Evolutionary conservation across 2,797 vertebrate species (phyloP), one percentile per base, ranked within the genome.

Genomic region (Lutjanus campechanus): DNA sequence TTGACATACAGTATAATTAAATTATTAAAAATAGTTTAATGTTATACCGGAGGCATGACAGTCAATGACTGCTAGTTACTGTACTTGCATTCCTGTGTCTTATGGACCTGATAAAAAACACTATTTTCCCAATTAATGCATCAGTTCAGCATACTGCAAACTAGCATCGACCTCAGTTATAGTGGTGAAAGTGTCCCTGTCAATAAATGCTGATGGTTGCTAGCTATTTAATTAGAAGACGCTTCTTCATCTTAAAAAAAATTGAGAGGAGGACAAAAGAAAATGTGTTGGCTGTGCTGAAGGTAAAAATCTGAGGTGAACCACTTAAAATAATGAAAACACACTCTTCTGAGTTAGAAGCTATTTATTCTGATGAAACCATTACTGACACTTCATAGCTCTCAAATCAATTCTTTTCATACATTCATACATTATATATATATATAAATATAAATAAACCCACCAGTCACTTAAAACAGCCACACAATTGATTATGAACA

Each of bases 321-420:
- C 71, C 83, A 90, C 84, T 86, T 83, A 66, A 80, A 85, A 81
- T 86, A 79, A 90, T 83, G 77, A 87, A 86, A 86, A 69, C 61
- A 19, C 5, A 7, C 22, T 71, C 61, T 29, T 76, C 46, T 40
- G 9, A 17, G 44, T 22, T 29, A 36, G 47, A 66, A 76, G 36
- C 11, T 11, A 68, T 85, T 82, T 61, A 72, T 85, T 77, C 22
- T 62, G 54, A 70, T 77, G 70, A 69, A 63, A 44, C 43, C 74
- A 75, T 76, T 60, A 76, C 58, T 70, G 60, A 85, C 78, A 44
- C 61, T 59, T 83, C 49, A 63, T 62, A 71, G 59, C 49, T 61
- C 43, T 53, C 19, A 40, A 60, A 19, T 75, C 8, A 67, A n/a
- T n/a, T n/a, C n/a, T n/a, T n/a, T n/a, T n/a, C n/a, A 25, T 25